Evolutionary conservation across 2,888 invertebrate genomes (phyloP), one percentile per base, ranked within the genome.

Genomic region (Myopa tessellatipennis): DNA sequence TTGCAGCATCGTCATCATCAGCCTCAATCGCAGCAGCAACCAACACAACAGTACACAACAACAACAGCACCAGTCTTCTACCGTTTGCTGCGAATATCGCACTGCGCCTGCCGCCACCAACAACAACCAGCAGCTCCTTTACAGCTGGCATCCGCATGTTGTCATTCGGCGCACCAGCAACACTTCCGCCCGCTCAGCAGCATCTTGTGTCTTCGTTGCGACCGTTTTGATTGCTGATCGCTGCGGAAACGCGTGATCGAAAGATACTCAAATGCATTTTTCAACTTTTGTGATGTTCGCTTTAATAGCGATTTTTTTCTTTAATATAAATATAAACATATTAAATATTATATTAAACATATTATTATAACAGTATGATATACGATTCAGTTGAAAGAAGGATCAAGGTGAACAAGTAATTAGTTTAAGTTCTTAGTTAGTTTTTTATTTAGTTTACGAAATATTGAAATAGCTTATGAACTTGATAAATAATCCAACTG

Each of bases 111-210:
- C 55, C 65, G 8, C 63, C 67, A 38, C 4, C 81, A 70, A 10
- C 81, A 70, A 79, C 78, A 79, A 63, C 71, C 82, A 65, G 70
- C 81, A 52, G 77, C 80, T 74, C 79, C 74, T 79, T 81, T 65
- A 78, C 81, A 77, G 78, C 79, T 77, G 81, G 80, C 45, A 81
- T 83, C 79, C 82, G 82, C 69, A 80, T 82, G 81, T 77, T 82
- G 76, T 80, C 82, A 61, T 78, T 80, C 63, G 76, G 52, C 61
- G 52, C 65, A 12, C 60, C 61, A 55, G 45, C 70, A 36, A 36
- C 76, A 80, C 83, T 83, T 82, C 84, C 87, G 80, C 85, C 85
- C 74, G 81, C 85, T 8, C 87, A 86, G 78, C 87, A 88, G 80
- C 81, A 83, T 50, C 79, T 88, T 18, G 80, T 86, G 14, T 83